Evolutionary conservation across 2,888 invertebrate species (phyloP).

Genomic region (Eueremaeus valkanovi): DNA sequence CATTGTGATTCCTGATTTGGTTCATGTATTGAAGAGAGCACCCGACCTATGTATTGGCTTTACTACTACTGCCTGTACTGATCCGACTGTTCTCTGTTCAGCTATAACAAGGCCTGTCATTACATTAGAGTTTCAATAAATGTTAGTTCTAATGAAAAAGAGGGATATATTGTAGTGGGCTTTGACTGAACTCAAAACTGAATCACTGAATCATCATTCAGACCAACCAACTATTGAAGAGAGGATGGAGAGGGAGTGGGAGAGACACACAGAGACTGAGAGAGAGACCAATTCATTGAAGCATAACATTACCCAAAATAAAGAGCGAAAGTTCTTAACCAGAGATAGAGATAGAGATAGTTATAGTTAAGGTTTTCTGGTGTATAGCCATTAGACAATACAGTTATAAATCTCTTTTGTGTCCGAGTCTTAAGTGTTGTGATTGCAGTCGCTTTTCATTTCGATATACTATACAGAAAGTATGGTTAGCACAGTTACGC

Average conservation of each 20-base stretch:
- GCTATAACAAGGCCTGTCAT: slow-evolving; percentile 1
- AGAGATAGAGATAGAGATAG: not conserved
- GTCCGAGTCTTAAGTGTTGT: not conserved
- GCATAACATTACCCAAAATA: slow-evolving; percentile 1
- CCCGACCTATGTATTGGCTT: too few relatives aligned
- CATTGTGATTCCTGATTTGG: not conserved
- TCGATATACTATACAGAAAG: too few relatives aligned
- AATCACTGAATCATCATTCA: not conserved
- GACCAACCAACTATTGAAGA: too few relatives aligned
- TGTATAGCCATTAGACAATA: not conserved
- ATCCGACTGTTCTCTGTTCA: not conserved
- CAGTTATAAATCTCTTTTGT: not conserved
- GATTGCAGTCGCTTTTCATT: not conserved
- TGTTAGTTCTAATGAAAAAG: not conserved
- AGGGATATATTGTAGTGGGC: not conserved
- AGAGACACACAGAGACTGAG: not conserved
- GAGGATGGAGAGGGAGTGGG: not conserved
- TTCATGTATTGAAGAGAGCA: not conserved
- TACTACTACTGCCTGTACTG: too few relatives aligned
- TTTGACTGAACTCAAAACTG: not conserved
- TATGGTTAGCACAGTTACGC: too few relatives aligned
- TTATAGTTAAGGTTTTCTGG: too few relatives aligned
- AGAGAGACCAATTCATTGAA: not conserved
- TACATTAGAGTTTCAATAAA: not conserved
- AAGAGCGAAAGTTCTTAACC: not conserved